phyloP scores from a whole-genome alignment of 2,888 invertebrate species.

The Gnatocerus cornutus region DNA sequence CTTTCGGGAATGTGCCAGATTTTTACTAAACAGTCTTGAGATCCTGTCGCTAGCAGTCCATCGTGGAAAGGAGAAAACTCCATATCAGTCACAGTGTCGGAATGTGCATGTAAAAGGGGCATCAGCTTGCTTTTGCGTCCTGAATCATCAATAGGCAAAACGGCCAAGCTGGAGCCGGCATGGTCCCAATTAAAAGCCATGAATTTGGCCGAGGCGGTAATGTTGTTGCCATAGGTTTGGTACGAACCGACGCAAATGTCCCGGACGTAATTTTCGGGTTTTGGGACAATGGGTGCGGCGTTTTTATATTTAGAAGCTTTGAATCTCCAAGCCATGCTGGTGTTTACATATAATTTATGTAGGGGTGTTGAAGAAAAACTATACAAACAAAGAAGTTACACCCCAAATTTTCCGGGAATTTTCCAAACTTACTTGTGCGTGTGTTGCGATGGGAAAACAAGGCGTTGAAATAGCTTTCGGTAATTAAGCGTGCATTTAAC shows the following conservation, averaged over 20 bases:
- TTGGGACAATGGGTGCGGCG: slow-evolving; percentile 96
- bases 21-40: slow-evolving; percentile 91
- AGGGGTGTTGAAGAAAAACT: slow-evolving; percentile 11
- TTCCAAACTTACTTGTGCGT: slow-evolving; percentile 24
- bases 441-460: not conserved
- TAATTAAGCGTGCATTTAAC: slow-evolving; percentile 18
- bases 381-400: slow-evolving; percentile 37
- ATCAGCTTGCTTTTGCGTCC: slow-evolving; percentile 92
- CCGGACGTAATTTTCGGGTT: slow-evolving; percentile 90
- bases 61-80: slow-evolving; percentile 97
- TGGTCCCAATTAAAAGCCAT: slow-evolving; percentile 98
- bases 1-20: slow-evolving; percentile 92
- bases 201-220: slow-evolving; percentile 92
- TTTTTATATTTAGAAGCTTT: slow-evolving; percentile 99
- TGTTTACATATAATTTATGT: slow-evolving; percentile 39
- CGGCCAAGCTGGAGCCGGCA: slow-evolving; percentile 91
- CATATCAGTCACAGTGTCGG: slow-evolving; percentile 95
- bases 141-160: slow-evolving; percentile 89
- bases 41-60: slow-evolving; percentile 91
- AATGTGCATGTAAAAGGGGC: slow-evolving; percentile 89
- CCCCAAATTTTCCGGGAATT: slow-evolving; percentile 6
- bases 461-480: not conserved
- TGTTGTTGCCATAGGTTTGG: slow-evolving; percentile 96
- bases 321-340: slow-evolving; percentile 92
- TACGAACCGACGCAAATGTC: slow-evolving; percentile 94